These are phyloP conservation scores for Andrena trimmerana DNA, from an alignment of 2,888 invertebrate genomes.

Conservation along the genomic window DNA sequence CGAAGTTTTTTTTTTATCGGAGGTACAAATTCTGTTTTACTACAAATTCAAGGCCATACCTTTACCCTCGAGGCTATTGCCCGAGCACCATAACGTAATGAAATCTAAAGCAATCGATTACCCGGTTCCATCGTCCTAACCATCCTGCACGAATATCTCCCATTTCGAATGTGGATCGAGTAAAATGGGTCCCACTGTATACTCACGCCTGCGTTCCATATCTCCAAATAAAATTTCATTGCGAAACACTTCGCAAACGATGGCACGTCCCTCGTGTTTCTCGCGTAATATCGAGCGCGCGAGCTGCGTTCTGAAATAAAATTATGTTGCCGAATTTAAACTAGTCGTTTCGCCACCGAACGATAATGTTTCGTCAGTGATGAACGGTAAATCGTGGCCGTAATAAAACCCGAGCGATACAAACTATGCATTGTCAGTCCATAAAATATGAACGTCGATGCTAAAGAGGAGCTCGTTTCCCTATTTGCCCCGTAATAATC, in stretches of 20 bases:
- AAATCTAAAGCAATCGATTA: too few relatives aligned
- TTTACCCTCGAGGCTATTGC: too few relatives aligned
- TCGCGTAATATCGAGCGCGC: neutral
- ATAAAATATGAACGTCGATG: constrained; percentile 7
- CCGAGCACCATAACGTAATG: too few relatives aligned
- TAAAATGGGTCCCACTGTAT: neutral
- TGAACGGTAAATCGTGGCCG: neutral
- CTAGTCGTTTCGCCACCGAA: neutral
- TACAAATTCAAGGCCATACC: too few relatives aligned
- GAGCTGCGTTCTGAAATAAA: neutral
- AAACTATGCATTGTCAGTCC: neutral
- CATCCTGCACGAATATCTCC: neutral
- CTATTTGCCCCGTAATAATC: neutral
- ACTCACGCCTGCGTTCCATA: neutral
- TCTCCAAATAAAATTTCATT: constrained; percentile 18
- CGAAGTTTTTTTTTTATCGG: neutral
- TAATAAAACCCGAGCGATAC: neutral
- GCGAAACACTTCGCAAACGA: neutral
- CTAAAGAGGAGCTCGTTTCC: constrained; percentile 1
- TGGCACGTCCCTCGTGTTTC: neutral
- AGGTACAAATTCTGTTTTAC: too few relatives aligned
- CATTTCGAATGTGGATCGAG: neutral
- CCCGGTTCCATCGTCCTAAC: too few relatives aligned
- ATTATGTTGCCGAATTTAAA: neutral
- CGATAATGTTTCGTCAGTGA: neutral